These are phyloP conservation scores for Escarpia spicata DNA, from an alignment of 2,888 invertebrate species.

Conservation along the genomic window DNA sequence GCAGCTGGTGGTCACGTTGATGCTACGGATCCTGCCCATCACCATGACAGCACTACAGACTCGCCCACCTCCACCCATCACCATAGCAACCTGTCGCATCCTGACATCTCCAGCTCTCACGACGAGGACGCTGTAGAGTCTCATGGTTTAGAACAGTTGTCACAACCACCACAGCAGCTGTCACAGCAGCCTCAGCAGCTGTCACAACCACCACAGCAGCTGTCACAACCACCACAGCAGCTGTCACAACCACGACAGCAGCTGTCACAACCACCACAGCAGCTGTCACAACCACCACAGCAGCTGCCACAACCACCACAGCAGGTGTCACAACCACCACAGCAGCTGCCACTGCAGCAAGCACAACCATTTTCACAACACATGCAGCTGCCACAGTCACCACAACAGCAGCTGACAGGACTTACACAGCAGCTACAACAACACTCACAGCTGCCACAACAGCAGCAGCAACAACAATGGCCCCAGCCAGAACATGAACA, in stretches of 20 bases:
- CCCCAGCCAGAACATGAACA: neutral
- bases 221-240: neutral
- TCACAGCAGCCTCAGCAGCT: neutral
- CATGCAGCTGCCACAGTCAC: constrained; percentile 3
- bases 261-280: neutral
- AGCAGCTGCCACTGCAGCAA: neutral
- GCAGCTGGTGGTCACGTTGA: neutral
- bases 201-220: neutral
- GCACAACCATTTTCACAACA: neutral
- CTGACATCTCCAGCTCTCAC: neutral
- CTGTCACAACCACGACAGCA: neutral
- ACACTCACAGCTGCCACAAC: neutral
- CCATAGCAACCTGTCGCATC: neutral
- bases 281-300: neutral
- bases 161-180: constrained; percentile 13
- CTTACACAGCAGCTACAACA: neutral
- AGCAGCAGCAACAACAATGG: constrained; percentile 21
- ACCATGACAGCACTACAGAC: neutral
- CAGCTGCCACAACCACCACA: neutral
- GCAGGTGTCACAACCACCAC: neutral
- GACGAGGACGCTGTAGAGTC: neutral
- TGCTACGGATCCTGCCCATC: neutral
- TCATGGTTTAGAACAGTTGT: neutral
- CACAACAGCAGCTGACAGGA: neutral
- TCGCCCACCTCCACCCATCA: constrained; percentile 21